Conservation (phyloP, 2,113 vertebrate genomes). For the Solea senegalensis region DNA sequence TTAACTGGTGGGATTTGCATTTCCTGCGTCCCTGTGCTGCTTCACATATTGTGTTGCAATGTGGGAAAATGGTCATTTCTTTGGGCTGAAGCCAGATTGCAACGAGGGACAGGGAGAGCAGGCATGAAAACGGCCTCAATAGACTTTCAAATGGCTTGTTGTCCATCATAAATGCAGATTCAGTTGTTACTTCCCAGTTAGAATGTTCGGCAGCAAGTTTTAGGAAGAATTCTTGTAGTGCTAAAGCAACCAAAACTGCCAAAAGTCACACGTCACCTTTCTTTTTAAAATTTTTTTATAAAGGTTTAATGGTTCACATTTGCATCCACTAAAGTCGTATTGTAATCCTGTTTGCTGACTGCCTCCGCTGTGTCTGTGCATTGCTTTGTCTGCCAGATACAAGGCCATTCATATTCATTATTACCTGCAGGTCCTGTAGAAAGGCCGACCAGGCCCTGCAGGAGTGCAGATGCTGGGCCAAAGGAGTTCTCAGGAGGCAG, state of each 20-base stretch:
- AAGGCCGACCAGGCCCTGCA: slow-evolving; percentile 34
- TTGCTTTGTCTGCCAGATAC: slow-evolving; percentile 34
- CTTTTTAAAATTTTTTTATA: neutral
- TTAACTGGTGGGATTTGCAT: slow-evolving; percentile 39
- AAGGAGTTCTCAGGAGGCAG: slow-evolving; percentile 37
- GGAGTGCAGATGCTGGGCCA: slow-evolving; percentile 41
- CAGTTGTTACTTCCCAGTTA: slow-evolving; percentile 2
- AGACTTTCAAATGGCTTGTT: slow-evolving; percentile 6
- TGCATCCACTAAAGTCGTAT: slow-evolving; percentile 49
- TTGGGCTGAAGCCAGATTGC: slow-evolving; percentile 42
- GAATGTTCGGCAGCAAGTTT: slow-evolving; percentile 36
- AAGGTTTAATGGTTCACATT: slow-evolving; percentile 49
- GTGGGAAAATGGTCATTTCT: slow-evolving; percentile 37
- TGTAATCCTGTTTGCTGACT: neutral
- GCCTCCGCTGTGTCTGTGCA: slow-evolving; percentile 32
- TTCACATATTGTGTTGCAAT: slow-evolving; percentile 8
- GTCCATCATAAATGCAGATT: too few relatives aligned
- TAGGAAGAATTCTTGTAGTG: slow-evolving; percentile 26
- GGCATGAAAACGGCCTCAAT: slow-evolving; percentile 24
- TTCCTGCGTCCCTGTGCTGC: slow-evolving; percentile 26
- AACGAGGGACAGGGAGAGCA: slow-evolving; percentile 1
- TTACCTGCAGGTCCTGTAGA: slow-evolving; percentile 39
- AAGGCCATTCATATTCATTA: slow-evolving; percentile 58
- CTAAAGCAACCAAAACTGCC: slow-evolving; percentile 46
- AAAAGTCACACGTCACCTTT: slow-evolving; percentile 57